Conservation (phyloP, 2,888 invertebrate genomes). For the Anoncus sp. region DNA sequence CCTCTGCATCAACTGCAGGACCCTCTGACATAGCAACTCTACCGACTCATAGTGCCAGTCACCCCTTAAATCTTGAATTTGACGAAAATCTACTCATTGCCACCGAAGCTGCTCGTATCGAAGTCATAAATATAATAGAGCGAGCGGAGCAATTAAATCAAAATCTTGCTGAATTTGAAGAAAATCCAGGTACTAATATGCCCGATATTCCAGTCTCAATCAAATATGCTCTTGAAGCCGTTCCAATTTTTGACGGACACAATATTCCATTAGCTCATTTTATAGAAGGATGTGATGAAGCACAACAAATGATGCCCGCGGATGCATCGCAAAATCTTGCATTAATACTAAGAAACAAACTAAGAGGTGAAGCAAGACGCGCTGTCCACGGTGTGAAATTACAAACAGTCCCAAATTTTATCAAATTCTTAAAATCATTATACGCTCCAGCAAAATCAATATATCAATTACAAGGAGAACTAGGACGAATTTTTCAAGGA, state of each 20-base stretch:
- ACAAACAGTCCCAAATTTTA: not conserved
- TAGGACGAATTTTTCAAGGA: slow-evolving; percentile 31
- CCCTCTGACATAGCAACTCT: too few relatives aligned
- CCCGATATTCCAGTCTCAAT: slow-evolving; percentile 3
- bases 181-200: not conserved
- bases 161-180: too few relatives aligned
- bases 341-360: slow-evolving; percentile 19
- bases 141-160: too few relatives aligned
- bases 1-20: too few relatives aligned
- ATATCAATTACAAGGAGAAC: too few relatives aligned
- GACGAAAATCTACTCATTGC: too few relatives aligned
- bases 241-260: slow-evolving; percentile 34
- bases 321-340: slow-evolving; percentile 24
- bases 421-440: slow-evolving; percentile 12
- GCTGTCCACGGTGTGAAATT: slow-evolving; percentile 10
- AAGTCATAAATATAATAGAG: too few relatives aligned
- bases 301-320: slow-evolving; percentile 30
- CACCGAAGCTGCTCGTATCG: too few relatives aligned
- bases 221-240: slow-evolving; percentile 32
- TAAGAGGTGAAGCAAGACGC: slow-evolving; percentile 32
- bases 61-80: too few relatives aligned
- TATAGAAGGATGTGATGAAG: too few relatives aligned
- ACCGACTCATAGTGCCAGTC: too few relatives aligned
- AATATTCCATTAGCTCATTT: slow-evolving; percentile 37
- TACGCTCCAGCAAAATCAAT: too few relatives aligned